Evolutionary conservation across 2,797 vertebrate genomes (phyloP), one percentile per base, ranked within the genome.

Genomic region (Austrolebias charrua): DNA sequence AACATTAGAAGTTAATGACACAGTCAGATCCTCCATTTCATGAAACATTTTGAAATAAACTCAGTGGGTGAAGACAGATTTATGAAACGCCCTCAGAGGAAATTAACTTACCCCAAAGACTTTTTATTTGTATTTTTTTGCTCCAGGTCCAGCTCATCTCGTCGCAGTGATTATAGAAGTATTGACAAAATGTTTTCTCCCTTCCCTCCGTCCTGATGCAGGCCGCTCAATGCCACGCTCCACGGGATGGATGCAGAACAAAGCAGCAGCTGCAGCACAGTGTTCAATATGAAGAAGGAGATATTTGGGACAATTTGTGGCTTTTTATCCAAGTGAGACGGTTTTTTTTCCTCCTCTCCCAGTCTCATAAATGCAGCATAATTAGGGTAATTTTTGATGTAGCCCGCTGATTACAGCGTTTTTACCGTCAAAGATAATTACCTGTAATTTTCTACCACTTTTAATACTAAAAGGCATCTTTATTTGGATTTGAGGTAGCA

Each of bases 401-500:
- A 97, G 96, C 96, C 96, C 94, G 96, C 96, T 99, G 97, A 99
- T 99, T 99, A 98, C 97, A 98, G 96, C 97, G 96, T 97, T 99
- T 98, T 99, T 98, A 98, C 96, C 96, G 97, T 99, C 97, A 98
- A 98, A 98, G 96, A 98, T 99, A 99, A 99, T 99, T 99, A 98
- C 96, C 96, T 98, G 97, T 99, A 99, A 99, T 99, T 99, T 99
- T 98, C 97, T 95, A 96, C 96, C 97, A 99, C 97, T 98, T 98
- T 98, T 99, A 98, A 98, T 98, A 99, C 96, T 98, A 98, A 99
- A 98, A 99, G 96, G 95, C 96, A 98, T 99, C 96, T 98, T 99
- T 99, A 98, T 98, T 98, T 98, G 97, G 95, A 95, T 98, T 96
- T 96, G 95, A 96, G 95, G 96, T 95, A 96, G 95, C 95, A 95